Conservation (phyloP, 35 echinoderm and acorn worm species). For the Ophiothrix spiculata region DNA sequence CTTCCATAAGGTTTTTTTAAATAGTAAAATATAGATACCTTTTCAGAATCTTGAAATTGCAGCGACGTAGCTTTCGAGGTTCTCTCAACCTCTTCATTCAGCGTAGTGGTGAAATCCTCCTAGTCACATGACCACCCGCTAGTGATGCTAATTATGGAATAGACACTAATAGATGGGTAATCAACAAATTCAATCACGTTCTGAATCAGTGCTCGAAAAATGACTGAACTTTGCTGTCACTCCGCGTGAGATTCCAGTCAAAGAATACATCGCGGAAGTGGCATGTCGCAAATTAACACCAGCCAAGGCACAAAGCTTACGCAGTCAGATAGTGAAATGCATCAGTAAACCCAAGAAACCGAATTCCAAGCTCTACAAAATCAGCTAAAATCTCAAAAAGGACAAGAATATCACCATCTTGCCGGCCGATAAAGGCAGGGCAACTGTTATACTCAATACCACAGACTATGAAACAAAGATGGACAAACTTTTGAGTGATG, state of each 20-base stretch:
- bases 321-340: neutral
- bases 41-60: too few relatives aligned
- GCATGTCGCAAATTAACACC: neutral
- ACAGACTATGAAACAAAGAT: neutral
- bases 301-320: neutral
- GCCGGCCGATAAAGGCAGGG: neutral
- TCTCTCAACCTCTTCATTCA: too few relatives aligned
- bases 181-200: neutral
- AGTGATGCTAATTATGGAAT: neutral
- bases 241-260: neutral
- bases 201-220: neutral
- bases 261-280: neutral
- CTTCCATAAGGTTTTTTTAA: too few relatives aligned
- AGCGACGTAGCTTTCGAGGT: too few relatives aligned
- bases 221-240: neutral
- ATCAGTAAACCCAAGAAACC: neutral
- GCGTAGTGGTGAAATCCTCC: too few relatives aligned
- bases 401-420: neutral
- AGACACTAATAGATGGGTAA: neutral
- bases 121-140: too few relatives aligned
- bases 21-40: too few relatives aligned
- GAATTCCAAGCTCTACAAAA: neutral
- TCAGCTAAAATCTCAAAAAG: neutral
- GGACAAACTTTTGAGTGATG: neutral
- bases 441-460: neutral